Evolutionary conservation across 2,888 invertebrate genomes (phyloP), one percentile per base, ranked within the genome.

Genomic region (Agonopterix arenella): DNA sequence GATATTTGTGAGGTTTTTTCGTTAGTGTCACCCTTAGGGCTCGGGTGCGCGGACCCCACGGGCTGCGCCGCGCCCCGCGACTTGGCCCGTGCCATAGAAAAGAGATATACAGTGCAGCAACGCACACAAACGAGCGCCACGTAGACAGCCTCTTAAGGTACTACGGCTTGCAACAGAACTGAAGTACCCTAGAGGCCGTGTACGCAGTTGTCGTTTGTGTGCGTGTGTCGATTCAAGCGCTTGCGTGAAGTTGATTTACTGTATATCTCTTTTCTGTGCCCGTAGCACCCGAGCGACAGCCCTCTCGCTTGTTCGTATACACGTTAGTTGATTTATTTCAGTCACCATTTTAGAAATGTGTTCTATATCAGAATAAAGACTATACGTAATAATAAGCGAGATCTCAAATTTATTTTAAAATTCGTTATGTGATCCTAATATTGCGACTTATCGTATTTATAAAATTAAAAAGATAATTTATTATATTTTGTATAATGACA

Each of bases 361-460:
- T 84, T 86, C 82, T 84, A 83, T 85, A 85, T 84, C 85, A 88
- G 76, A 82, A 80, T 82, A 85, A 86, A 86, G 88, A 86, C 86
- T 86, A 53, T 53, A 88, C 84, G 81, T 88, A 85, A 83, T 84
- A 83, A 83, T 88, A 88, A 89, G 89, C 86, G 85, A 88, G 89
- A 88, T 89, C 89, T 89, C 89, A 89, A 88, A 86, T 88, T 88
- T 86, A 84, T 84, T 85, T 88, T 79, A 68, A 84, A 80, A 82
- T 79, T 82, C 78, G 73, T 85, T 84, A 79, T 83, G 79, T 88
- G 74, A 86, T 85, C 81, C 84, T 84, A 82, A 82, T 83, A 83
- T 77, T 83, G 81, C 84, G 80, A 84, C 73, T 79, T 84, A 80
- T 80, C 76, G 76, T 85, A 84, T 83, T 71, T 80, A 80, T 84